Conservation (phyloP, 2,113 vertebrate genomes). For the Tretioscincus oriximinensis region DNA sequence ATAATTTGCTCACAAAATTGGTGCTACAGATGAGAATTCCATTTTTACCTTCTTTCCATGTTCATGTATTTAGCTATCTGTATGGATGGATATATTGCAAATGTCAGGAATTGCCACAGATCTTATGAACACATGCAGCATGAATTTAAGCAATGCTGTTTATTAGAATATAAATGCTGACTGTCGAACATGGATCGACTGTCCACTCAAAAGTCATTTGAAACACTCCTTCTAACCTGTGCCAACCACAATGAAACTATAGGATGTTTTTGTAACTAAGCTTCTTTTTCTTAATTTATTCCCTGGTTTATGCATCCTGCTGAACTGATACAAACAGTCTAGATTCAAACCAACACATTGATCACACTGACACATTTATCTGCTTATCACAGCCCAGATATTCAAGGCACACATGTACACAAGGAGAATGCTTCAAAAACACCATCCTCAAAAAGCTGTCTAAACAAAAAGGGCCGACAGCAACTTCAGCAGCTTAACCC, state of each 20-base stretch:
- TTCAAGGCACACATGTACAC: not conserved
- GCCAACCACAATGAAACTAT: not conserved
- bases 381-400: slow-evolving; percentile 12
- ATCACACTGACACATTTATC: not conserved
- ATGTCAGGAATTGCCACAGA: too few relatives aligned
- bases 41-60: too few relatives aligned
- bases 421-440: not conserved
- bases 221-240: too few relatives aligned
- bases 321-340: not conserved
- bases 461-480: slow-evolving; percentile 2
- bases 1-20: too few relatives aligned
- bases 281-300: not conserved
- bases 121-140: too few relatives aligned
- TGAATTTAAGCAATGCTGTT: too few relatives aligned
- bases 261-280: not conserved
- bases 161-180: too few relatives aligned
- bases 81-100: not conserved
- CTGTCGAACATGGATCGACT: too few relatives aligned
- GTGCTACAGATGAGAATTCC: too few relatives aligned
- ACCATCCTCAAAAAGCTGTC: not conserved
- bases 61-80: too few relatives aligned
- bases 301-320: not conserved
- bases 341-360: not conserved
- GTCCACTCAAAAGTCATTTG: not conserved
- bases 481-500: not conserved